These are phyloP conservation scores for Ceratosolen fusciceps DNA, from an alignment of 1,140 invertebrate genomes.

Conservation along the genomic window DNA sequence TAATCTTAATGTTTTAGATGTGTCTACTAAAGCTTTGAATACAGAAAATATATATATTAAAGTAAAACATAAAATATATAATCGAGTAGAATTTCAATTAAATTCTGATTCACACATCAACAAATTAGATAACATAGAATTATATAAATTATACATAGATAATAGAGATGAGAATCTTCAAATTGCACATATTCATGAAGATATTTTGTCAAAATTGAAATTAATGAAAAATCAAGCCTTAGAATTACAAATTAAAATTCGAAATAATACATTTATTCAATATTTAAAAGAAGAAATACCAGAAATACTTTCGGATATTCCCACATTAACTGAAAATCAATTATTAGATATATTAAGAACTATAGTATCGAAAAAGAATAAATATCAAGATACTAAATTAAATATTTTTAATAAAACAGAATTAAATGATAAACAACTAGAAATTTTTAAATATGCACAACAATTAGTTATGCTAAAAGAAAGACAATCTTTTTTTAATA, in stretches of 20 bases:
- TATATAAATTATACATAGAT: conserved; percentile 3
- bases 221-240: conserved; percentile 57
- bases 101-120: neutral
- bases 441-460: conserved; percentile 61
- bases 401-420: conserved; percentile 31
- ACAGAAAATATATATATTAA: neutral
- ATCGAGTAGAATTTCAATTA: conserved; percentile 46
- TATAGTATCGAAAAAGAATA: conserved; percentile 51
- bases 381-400: conserved; percentile 34
- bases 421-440: conserved; percentile 57
- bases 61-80: neutral
- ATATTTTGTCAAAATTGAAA: conserved; percentile 43
- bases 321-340: conserved; percentile 61
- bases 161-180: conserved; percentile 11
- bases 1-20: conserved; percentile 28
- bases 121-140: neutral
- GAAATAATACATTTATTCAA: conserved; percentile 57
- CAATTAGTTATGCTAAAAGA: conserved; percentile 57
- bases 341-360: conserved; percentile 57
- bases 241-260: conserved; percentile 59
- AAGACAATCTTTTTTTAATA: conserved; percentile 59
- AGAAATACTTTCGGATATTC: conserved; percentile 62
- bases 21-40: neutral
- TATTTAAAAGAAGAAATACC: conserved; percentile 53
- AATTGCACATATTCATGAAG: neutral